Percentiles rank a stretch among this genome's conserved stretches.
phyloP scores from a whole-genome alignment of 2,888 invertebrate genomes.

The Chloroclysta siterata region DNA sequence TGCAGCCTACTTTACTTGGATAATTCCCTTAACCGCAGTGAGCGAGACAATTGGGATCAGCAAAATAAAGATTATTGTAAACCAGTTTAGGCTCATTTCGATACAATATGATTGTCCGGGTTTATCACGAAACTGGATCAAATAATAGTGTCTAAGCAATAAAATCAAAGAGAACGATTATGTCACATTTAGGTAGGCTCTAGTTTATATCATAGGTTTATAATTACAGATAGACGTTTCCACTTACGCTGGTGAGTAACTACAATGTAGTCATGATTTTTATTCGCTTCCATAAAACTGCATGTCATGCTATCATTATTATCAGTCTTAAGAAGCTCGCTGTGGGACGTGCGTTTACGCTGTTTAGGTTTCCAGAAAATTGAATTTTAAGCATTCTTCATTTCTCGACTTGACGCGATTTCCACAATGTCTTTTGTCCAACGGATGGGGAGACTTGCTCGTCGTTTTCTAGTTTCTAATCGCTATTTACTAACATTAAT shows the following conservation, averaged over 20 bases:
- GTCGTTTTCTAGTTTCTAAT: too few relatives aligned
- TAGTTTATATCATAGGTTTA: constrained; percentile 10
- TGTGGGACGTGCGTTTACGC: background rate
- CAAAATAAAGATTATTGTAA: constrained; percentile 18
- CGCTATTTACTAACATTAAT: too few relatives aligned
- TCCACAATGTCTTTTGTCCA: too few relatives aligned
- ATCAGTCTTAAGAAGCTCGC: background rate
- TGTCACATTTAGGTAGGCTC: constrained; percentile 28
- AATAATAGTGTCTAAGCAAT: constrained; percentile 38
- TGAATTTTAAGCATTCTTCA: too few relatives aligned
- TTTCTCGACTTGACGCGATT: too few relatives aligned
- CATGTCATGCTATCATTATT: background rate
- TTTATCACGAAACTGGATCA: constrained; percentile 34
- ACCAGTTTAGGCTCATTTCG: constrained; percentile 32
- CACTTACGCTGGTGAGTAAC: background rate
- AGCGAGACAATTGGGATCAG: constrained; percentile 4
- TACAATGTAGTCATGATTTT: background rate
- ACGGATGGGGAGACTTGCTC: too few relatives aligned
- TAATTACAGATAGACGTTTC: background rate
- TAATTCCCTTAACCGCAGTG: constrained; percentile 1
- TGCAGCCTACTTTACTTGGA: too few relatives aligned
- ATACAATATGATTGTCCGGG: constrained; percentile 34
- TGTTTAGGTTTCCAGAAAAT: background rate
- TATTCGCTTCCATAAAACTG: background rate
- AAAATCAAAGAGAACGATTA: constrained; percentile 31